Evolutionary conservation across 2,797 vertebrate genomes (phyloP).

Genomic region (Neosilurus mollespiculum): DNA sequence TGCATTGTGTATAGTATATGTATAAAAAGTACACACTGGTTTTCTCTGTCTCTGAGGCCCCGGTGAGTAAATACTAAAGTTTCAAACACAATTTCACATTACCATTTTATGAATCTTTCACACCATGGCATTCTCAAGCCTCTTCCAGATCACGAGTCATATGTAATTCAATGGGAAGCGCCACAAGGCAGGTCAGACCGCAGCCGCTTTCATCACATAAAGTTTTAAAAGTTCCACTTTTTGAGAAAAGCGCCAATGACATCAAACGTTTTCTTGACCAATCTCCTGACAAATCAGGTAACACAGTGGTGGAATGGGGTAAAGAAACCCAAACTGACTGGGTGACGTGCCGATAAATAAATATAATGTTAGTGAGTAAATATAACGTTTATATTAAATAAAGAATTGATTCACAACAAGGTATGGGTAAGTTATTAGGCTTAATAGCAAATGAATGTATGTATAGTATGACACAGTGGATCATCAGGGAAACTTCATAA

Average conservation of each 20-base stretch:
- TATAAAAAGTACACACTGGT: conserved; percentile 1
- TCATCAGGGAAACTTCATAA: not conserved
- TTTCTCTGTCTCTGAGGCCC: not conserved
- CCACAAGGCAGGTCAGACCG: not conserved
- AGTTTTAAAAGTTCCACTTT: not conserved
- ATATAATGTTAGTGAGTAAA: not conserved
- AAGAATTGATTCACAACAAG: not conserved
- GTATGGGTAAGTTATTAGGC: not conserved
- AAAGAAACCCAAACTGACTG: not conserved
- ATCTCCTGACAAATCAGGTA: not conserved
- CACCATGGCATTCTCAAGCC: not conserved
- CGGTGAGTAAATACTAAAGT: not conserved
- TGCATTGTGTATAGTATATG: not conserved
- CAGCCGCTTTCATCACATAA: not conserved
- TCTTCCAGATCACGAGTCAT: not conserved
- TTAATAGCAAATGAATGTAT: not conserved
- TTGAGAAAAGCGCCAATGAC: not conserved
- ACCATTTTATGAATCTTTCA: not conserved
- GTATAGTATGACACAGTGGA: not conserved
- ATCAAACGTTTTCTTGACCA: not conserved
- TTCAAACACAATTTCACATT: not conserved
- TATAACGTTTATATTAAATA: not conserved
- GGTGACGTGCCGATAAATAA: not conserved
- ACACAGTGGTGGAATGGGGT: not conserved
- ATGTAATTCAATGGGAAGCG: not conserved